Evolutionary conservation across 2,888 invertebrate genomes (phyloP).

Genomic region (Drosophila barbarae): DNA sequence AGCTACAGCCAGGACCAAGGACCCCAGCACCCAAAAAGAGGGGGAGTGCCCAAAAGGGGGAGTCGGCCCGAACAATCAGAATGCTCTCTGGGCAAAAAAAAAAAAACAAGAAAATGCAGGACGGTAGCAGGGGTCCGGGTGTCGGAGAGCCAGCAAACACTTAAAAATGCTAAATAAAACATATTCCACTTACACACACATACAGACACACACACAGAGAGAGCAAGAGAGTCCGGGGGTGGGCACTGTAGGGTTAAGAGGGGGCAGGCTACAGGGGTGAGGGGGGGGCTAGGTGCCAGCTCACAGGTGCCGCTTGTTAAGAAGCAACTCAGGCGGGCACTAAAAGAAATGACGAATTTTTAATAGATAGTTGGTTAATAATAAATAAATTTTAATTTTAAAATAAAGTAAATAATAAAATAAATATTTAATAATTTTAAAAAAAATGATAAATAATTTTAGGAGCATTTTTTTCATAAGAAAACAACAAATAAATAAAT

Average conservation of each 20-base stretch:
- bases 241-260: background rate
- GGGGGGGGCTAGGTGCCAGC: slow-evolving; percentile 55
- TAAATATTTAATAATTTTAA: background rate
- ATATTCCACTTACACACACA: slow-evolving; percentile 68
- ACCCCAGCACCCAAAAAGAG: slow-evolving; percentile 21
- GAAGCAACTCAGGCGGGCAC: slow-evolving; percentile 45
- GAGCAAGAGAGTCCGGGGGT: background rate
- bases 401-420: background rate
- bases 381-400: too few species aligned
- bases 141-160: slow-evolving; percentile 63
- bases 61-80: slow-evolving; percentile 45
- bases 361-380: background rate
- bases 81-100: slow-evolving; percentile 23
- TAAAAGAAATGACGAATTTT: background rate
- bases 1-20: slow-evolving; percentile 33
- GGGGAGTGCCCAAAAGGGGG: slow-evolving; percentile 2
- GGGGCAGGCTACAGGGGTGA: slow-evolving; percentile 3
- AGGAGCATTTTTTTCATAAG: background rate
- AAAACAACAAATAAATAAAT: too few species aligned
- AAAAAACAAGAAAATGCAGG: slow-evolving; percentile 1
- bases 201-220: slow-evolving; percentile 8
- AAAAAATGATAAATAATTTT: background rate
- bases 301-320: slow-evolving; percentile 73
- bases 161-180: slow-evolving; percentile 74
- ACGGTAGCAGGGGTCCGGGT: slow-evolving; percentile 1